Percentiles rank a stretch among this genome's conserved stretches.
Conservation (phyloP, 2,797 vertebrate genomes). For the Cacajao melanocephalus region DNA sequence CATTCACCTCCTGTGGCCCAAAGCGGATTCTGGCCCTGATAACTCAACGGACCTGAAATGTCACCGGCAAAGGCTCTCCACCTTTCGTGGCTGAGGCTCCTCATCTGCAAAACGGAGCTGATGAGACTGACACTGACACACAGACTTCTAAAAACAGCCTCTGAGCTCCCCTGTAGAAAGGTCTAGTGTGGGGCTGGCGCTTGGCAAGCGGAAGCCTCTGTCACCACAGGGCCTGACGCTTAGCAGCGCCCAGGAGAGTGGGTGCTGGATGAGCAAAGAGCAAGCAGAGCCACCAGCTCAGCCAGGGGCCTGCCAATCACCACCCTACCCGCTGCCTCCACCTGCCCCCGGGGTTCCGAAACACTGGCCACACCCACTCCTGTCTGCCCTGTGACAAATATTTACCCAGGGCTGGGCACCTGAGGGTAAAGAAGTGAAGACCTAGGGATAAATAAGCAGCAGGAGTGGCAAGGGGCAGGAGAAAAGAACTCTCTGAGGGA, state of each 20-base stretch:
- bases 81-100: background rate
- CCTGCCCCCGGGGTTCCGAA: background rate
- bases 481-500: background rate
- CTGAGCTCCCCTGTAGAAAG: background rate
- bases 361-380: background rate
- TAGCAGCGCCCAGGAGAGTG: background rate
- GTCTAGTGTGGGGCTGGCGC: background rate
- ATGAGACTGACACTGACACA: background rate
- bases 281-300: background rate
- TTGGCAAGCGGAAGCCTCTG: accelerated
- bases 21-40: background rate
- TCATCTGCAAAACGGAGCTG: background rate
- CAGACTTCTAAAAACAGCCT: background rate
- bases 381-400: conserved; percentile 30
- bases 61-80: background rate
- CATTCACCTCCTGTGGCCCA: background rate
- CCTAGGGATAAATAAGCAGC: background rate
- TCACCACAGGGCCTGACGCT: background rate
- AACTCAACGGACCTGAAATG: background rate
- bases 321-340: background rate
- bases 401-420: conserved; percentile 38
- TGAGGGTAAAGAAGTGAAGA: background rate
- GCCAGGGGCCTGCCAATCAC: background rate
- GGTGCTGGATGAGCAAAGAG: background rate
- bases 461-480: background rate